Evolutionary conservation across 2,888 invertebrate genomes (phyloP).

Genomic region (Biston stratarius): DNA sequence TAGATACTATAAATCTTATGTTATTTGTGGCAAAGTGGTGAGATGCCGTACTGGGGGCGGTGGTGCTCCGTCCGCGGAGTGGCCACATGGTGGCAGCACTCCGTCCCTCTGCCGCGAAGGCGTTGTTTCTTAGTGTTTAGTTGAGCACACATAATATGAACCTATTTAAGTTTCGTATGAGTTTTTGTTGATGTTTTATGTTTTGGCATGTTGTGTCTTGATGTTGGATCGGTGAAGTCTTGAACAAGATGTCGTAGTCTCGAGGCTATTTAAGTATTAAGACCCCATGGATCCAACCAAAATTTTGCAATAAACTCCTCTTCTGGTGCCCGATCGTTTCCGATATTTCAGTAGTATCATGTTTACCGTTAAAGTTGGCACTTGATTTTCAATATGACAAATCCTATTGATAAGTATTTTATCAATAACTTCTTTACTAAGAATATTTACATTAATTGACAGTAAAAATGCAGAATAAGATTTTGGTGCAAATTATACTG

Average conservation of each 20-base stretch:
- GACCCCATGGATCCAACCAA: conserved; percentile 53
- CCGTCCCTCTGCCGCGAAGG: conserved; percentile 53
- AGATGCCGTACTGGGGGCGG: conserved; percentile 52
- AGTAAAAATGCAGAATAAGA: conserved; percentile 77
- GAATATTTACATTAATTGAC: conserved; percentile 63
- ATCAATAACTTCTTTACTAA: conserved; percentile 66
- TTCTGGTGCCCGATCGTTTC: conserved; percentile 45
- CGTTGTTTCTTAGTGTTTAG: conserved; percentile 68
- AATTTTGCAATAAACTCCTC: conserved; percentile 31
- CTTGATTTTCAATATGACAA: conserved; percentile 61
- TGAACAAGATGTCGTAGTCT: conserved; percentile 27
- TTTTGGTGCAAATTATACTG: conserved; percentile 56
- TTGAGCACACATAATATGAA: conserved; percentile 69
- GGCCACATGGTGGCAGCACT: conserved; percentile 34
- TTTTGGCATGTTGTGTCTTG: conserved; percentile 51
- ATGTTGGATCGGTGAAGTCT: conserved; percentile 54
- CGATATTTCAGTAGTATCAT: conserved; percentile 35
- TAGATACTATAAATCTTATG: conserved; percentile 49
- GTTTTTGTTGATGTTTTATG: conserved; percentile 60
- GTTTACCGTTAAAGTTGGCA: conserved; percentile 50
- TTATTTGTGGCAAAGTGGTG: conserved; percentile 42
- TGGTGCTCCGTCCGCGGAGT: too few relatives aligned
- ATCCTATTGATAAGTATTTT: conserved; percentile 60
- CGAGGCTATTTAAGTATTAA: conserved; percentile 65
- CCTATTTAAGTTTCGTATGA: conserved; percentile 72